A percentile compares a stretch with the other conserved stretches of the same genome.
phyloP scores from a whole-genome alignment of 2,888 invertebrate genomes.

The Agrilus mali region DNA sequence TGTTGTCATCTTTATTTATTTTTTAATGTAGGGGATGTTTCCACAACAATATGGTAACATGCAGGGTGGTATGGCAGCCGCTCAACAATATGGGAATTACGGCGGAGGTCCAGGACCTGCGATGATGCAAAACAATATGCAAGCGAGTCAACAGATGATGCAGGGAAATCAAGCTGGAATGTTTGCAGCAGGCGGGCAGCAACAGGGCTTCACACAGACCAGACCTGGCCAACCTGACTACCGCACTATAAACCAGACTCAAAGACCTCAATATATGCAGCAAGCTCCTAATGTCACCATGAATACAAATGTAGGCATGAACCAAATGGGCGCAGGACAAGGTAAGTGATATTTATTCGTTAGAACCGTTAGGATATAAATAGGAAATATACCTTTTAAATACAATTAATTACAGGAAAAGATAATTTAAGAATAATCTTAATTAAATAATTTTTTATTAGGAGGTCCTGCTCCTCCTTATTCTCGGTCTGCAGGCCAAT shows the following conservation, averaged over 20 bases:
- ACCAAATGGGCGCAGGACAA: constrained; percentile 37
- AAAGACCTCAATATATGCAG: constrained; percentile 57
- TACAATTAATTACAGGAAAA: too few relatives aligned
- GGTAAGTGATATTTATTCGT: constrained; percentile 19
- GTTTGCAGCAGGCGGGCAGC: constrained; percentile 29
- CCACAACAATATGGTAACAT: constrained; percentile 46
- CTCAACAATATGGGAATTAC: constrained; percentile 52
- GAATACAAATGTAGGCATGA: constrained; percentile 71
- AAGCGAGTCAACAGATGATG: constrained; percentile 30
- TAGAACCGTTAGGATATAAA: too few relatives aligned
- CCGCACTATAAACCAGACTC: constrained; percentile 32
- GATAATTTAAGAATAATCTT: too few relatives aligned
- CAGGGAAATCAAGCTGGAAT: constrained; percentile 25
- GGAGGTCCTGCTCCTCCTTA: constrained; percentile 68
- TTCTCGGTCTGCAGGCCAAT: constrained; percentile 39
- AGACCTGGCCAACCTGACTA: constrained; percentile 32
- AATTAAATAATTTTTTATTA: constrained; percentile 13
- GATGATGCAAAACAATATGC: constrained; percentile 22
- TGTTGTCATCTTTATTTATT: not conserved
- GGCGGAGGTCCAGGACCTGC: constrained; percentile 36
- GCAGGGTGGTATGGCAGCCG: constrained; percentile 42
- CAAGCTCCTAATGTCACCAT: constrained; percentile 75
- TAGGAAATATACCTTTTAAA: too few relatives aligned
- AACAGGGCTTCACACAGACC: constrained; percentile 42
- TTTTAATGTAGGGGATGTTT: constrained; percentile 38